Conservation (phyloP, 2,113 vertebrate species). For the Tragelaphus scriptus region DNA sequence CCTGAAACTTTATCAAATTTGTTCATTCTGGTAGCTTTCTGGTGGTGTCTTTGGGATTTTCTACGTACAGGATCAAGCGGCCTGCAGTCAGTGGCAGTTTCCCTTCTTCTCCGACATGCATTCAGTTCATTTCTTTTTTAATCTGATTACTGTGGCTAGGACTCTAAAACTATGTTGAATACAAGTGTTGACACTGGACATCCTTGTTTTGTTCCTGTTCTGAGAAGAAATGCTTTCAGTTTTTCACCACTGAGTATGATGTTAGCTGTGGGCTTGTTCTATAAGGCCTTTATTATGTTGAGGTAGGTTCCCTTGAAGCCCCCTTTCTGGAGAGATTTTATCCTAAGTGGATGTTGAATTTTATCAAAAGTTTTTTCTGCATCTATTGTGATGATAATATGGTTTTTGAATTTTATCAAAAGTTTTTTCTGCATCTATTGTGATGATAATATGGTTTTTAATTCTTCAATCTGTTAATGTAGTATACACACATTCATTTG, state of each 20-base stretch:
- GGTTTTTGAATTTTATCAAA: neutral
- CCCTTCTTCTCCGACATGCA: neutral
- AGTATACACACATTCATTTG: neutral
- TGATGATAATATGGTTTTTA: neutral
- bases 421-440: neutral
- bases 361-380: neutral
- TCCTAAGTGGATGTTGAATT: neutral
- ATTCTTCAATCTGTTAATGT: neutral
- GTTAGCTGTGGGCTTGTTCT: neutral
- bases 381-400: neutral
- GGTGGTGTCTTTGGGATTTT: neutral
- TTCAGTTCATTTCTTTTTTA: neutral
- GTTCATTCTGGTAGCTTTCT: neutral
- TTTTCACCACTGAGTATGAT: neutral
- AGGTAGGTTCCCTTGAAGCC: neutral
- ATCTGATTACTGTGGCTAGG: neutral
- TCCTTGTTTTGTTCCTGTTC: neutral
- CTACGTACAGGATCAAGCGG: accelerated
- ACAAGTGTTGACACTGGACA: neutral
- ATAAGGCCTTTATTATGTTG: neutral
- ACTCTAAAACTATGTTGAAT: neutral
- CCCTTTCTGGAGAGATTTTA: neutral
- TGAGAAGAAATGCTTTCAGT: neutral
- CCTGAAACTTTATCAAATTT: neutral
- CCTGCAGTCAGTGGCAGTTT: accelerated